Base-by-base conservation (phyloP, 2,888 invertebrate genomes). In the Macrophya alboannulata region DNA sequence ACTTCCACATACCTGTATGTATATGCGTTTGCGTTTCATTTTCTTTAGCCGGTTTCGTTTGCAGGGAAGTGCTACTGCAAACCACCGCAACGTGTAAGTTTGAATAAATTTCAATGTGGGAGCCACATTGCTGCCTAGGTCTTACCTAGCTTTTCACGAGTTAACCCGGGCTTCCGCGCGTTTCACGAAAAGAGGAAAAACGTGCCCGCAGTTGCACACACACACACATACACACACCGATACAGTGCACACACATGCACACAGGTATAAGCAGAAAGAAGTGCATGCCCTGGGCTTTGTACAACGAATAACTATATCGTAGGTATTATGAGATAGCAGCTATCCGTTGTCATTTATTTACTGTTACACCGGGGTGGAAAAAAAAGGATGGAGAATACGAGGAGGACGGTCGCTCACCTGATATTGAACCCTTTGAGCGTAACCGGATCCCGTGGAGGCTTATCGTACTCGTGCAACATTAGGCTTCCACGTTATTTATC, bases 381-480 rank as follows among this genome's bases (percentile, higher is more conserved):
- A 15, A 51, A 25, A 15, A 81, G 12, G 43, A 62, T 43, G 12
- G 40, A 81, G 10, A 62, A 25, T 48, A 51, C 25, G 77, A 55
- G 4, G 55, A 17, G 51, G 31, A 55, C 15, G 55, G 77, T 55
- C 87, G 88, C 87, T 87, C 88, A 89, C 87, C 88, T 88, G 91
- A 89, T 91, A 89, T 87, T 86, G 72, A 82, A 59, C 79, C 82
- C 82, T 82, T 79, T 77, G 71, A 81, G 81, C 84, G 83, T 85
- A 83, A 79, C 85, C 65, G 85, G 62, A 79, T 85, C 74, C 74
- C 83, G 74, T 90, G 90, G 89, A 89, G 88, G 92, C 92, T 93
- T 93, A 93, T 93, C 93, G 92, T 91, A 90, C 92, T 93, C 92
- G 93, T 93, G 92, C 92, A 93, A 93, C 93, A 93, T 93, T 93